Evolutionary conservation across 2,797 vertebrate genomes (phyloP), one percentile per base, ranked within the genome.

Genomic region (Pipistrellus kuhlii): DNA sequence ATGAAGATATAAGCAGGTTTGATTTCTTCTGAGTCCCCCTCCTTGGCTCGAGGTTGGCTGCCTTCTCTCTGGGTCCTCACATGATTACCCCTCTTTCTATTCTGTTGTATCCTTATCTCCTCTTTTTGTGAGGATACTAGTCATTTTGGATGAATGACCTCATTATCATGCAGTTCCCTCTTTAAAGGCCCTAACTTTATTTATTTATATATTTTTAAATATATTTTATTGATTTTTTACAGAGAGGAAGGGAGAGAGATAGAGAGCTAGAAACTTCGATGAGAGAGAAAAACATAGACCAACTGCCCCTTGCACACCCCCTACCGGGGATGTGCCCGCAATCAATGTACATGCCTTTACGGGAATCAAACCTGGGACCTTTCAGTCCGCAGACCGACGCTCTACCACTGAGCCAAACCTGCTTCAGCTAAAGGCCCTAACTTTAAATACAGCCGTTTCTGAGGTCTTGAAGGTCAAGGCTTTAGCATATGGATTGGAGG

Each of bases 401-500:
- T 41, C 38, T 41, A 41, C 38, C 38, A 41, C 38, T 41, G 38
- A 41, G 38, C 38, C 38, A 41, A 41, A 41, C 38, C 6, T 41
- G 38, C 38, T 41, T 41, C 6, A 6, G 38, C 38, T 93, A 69
- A 91, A 68, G 41, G 30, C 23, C 80, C 46, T 66, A 7, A 48
- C 25, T 94, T 73, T 30, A 90, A 85, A 85, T 88, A 44, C 10
- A 77, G 25, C 87, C 30, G 32, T 59, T 68, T 88, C 57, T 85
- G 57, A 93, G 27, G 27, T 72, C 41, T 66, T 57, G 5, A 30
- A 57, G 53, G 46, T 53, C 62, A 75, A 32, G 57, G 25, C 46
- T 76, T 93, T 38, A 66, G 75, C 84, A 41, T 57, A 38, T 41
- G 73, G 88, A 82, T 68, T 75, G 51, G 72, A 30, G 18, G 46